Evolutionary conservation across 2,888 invertebrate species (phyloP), one percentile per base, ranked within the genome.

Genomic region (Eristalinus aeneus): DNA sequence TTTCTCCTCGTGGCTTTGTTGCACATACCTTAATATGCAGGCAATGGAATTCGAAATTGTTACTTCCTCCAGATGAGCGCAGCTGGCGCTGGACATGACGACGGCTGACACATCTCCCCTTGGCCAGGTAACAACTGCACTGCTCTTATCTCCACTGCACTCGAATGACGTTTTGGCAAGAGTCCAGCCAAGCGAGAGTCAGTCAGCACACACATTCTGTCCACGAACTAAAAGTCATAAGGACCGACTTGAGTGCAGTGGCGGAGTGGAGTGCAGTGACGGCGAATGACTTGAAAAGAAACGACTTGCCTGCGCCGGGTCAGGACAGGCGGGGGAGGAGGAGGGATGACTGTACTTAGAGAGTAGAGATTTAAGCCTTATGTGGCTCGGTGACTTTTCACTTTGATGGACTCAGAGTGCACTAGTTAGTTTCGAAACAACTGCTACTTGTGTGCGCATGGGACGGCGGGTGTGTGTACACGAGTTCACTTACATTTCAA

Each of bases 151-250:
- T 73, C 58, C 16, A 16, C 68, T 73, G 85, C 85, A 85, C 81
- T 85, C 81, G 64, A 81, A 73, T 85, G 85, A 72, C 85, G 76
- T 85, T 85, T 81, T 85, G 85, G 85, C 85, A 81, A 77, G 34
- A 73, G 76, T 69, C 76, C 85, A 81, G 72, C 76, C 58, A 69
- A 73, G 72, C 60, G 65, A 67, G 54, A 32, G 79, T 10, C 20
- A 32, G 8, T 39, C 36, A 36, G 9, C 27, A 16, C n/a, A 71
- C 58, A 4, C 56, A 10, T 56, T 23, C 56, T 27, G 56, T 56
- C 23, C 36, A 67, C 60, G 20, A 27, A 60, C 53, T 54, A 20
- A 58, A 64, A 74, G 73, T 78, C 68, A 60, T 77, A 69, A 53
- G 69, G 60, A 58, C 46, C 54, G 32, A 67, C 58, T 67, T 34